phyloP scores from a whole-genome alignment of 2,888 invertebrate genomes.

The Digitonthophagus gazella region DNA sequence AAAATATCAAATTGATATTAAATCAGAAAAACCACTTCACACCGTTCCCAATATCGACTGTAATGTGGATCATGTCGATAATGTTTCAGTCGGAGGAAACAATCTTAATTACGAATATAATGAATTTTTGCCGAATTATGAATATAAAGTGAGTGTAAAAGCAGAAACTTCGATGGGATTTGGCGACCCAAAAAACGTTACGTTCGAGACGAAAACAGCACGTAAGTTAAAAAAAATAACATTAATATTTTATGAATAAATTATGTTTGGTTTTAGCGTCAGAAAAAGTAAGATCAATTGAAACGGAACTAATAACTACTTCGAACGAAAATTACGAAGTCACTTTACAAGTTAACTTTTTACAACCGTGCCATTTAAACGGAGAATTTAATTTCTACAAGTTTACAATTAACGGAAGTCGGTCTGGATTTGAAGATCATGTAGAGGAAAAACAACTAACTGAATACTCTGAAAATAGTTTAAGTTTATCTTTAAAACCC shows the following conservation, averaged over 20 bases:
- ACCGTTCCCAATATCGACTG: conserved; percentile 23
- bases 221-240: too few species aligned
- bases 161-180: conserved; percentile 24
- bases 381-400: conserved; percentile 33
- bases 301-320: too few species aligned
- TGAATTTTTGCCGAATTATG: conserved; percentile 22
- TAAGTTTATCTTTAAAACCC: conserved; percentile 27
- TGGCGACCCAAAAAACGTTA: conserved; percentile 23
- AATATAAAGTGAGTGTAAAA: conserved; percentile 20
- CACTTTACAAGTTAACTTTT: conserved; percentile 31
- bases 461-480: not conserved
- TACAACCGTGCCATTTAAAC: conserved; percentile 37
- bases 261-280: too few species aligned
- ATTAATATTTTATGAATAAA: too few species aligned
- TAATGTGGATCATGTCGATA: too few species aligned
- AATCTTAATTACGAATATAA: conserved; percentile 21
- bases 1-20: conserved; percentile 23
- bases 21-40: conserved; percentile 20
- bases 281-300: conserved; percentile 22
- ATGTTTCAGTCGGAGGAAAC: not conserved
- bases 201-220: not conserved
- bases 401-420: conserved; percentile 29
- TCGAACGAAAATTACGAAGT: conserved; percentile 31
- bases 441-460: not conserved
- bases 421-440: conserved; percentile 15